phyloP scores from a whole-genome alignment of 2,113 vertebrate genomes.

The Pholis gunnellus region DNA sequence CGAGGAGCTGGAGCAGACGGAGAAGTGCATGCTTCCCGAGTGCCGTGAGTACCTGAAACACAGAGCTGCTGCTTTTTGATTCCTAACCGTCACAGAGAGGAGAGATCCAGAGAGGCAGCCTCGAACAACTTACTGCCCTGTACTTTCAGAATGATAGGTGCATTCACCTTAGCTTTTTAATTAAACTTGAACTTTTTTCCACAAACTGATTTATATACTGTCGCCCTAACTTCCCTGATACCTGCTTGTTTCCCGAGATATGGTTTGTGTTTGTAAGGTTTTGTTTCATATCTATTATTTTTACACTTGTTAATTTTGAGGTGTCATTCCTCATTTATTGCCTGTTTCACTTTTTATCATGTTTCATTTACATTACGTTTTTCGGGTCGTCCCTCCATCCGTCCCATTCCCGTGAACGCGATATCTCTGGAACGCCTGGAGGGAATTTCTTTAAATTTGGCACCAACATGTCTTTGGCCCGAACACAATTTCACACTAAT shows the following conservation, averaged over 20 bases:
- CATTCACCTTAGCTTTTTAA: neutral
- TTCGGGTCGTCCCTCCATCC: no score
- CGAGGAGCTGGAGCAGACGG: conserved; percentile 92
- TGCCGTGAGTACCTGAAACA: conserved; percentile 87
- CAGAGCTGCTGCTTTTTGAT: neutral
- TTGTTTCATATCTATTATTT: neutral
- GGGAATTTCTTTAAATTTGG: neutral
- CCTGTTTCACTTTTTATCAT: neutral
- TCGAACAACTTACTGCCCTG: neutral
- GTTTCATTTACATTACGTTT: neutral
- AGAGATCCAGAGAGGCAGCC: neutral
- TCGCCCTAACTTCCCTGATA: neutral
- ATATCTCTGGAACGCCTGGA: neutral
- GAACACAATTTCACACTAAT: neutral
- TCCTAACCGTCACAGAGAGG: neutral
- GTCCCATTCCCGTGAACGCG: neutral
- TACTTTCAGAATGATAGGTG: neutral
- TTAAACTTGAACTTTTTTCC: no score
- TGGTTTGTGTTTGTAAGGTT: neutral
- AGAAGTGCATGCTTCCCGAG: conserved; percentile 97
- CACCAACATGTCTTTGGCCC: no score
- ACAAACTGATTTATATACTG: neutral
- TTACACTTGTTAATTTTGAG: neutral
- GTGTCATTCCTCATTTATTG: neutral
- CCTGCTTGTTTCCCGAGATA: neutral